These are phyloP conservation scores for Anguilla megastoma DNA, from an alignment of 2,797 vertebrate species.

Conservation along the genomic window DNA sequence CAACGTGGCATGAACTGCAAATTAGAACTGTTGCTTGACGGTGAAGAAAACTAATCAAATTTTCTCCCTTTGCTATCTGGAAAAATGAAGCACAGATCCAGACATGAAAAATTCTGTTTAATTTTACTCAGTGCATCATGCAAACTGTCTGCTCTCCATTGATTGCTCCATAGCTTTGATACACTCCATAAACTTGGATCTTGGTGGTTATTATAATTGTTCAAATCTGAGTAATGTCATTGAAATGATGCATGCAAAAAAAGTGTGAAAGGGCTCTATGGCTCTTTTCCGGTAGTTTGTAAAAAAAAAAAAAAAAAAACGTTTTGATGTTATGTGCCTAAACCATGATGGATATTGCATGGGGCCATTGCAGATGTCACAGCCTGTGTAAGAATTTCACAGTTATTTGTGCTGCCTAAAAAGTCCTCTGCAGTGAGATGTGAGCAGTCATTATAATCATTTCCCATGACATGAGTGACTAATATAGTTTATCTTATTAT, in stretches of 20 bases:
- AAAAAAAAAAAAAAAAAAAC: no score
- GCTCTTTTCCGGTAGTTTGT: background rate
- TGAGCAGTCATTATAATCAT: no score
- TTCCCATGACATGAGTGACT: no score
- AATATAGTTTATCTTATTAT: background rate
- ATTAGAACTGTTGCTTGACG: background rate
- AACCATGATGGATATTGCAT: background rate
- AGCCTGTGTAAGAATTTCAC: background rate
- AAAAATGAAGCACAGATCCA: background rate
- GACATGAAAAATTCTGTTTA: background rate
- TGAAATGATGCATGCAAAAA: background rate
- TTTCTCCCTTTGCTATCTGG: background rate
- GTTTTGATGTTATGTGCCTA: background rate
- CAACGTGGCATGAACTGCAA: background rate
- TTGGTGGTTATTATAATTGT: background rate
- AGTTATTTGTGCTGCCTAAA: background rate
- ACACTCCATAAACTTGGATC: background rate
- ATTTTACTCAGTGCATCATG: background rate
- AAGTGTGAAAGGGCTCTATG: background rate
- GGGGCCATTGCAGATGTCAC: background rate
- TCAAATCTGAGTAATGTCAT: background rate
- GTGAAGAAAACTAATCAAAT: background rate
- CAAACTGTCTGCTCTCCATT: background rate
- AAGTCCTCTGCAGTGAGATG: background rate
- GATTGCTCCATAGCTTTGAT: background rate